These are phyloP conservation scores for Serranus cabrilla DNA, from an alignment of 2,797 vertebrate species.

Conservation along the genomic window DNA sequence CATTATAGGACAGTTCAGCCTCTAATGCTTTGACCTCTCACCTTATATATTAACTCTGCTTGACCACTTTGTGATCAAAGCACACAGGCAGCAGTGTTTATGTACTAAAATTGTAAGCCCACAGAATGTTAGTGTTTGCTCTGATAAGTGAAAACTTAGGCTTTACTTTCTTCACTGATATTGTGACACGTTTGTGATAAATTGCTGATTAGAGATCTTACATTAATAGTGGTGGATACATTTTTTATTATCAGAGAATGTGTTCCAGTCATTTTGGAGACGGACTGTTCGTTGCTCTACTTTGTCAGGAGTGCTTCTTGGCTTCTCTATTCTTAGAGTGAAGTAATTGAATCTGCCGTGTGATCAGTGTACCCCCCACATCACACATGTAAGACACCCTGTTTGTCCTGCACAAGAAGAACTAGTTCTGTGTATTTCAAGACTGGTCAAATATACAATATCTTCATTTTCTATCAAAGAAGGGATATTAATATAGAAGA, in stretches of 20 bases:
- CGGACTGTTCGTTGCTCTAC: constrained; percentile 52
- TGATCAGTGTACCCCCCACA: constrained; percentile 53
- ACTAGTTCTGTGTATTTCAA: constrained; percentile 29
- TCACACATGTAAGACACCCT: constrained; percentile 38
- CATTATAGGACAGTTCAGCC: constrained; percentile 56
- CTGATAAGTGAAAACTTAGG: neutral
- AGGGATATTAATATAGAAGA: neutral
- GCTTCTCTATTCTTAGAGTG: constrained; percentile 82
- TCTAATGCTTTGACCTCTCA: constrained; percentile 49
- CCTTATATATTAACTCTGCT: constrained; percentile 21
- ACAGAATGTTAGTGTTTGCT: neutral
- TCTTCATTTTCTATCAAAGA: neutral
- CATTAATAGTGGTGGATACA: neutral
- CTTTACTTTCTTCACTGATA: neutral
- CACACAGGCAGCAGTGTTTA: neutral
- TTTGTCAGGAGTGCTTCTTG: constrained; percentile 47
- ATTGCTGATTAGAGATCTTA: neutral
- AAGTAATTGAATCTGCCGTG: constrained; percentile 82
- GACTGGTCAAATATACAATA: constrained; percentile 11
- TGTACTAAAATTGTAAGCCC: neutral
- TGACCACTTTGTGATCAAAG: constrained; percentile 10
- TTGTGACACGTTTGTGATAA: neutral
- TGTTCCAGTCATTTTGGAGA: constrained; percentile 47
- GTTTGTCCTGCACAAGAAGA: constrained; percentile 37
- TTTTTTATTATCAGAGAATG: constrained; percentile 1